phyloP scores from a whole-genome alignment of 2,797 vertebrate genomes.

The Ctenopoma kingsleyae region DNA sequence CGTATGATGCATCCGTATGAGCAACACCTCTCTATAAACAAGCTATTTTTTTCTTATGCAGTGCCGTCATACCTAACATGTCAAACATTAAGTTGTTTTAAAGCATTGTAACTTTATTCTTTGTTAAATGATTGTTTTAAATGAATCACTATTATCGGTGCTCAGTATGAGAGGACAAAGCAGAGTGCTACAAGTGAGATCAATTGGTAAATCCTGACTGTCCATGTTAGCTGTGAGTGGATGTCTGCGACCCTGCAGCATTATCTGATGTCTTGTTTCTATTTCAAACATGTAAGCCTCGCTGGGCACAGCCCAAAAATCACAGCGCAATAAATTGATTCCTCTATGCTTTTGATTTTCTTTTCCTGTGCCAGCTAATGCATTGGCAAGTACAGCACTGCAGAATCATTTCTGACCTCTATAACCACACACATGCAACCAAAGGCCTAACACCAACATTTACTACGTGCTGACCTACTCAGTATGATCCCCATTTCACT shows the following conservation, averaged over 20 bases:
- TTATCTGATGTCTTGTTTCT: constrained; percentile 71
- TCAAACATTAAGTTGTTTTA: constrained; percentile 7
- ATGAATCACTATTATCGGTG: constrained; percentile 20
- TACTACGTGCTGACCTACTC: constrained; percentile 40
- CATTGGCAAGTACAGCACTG: constrained; percentile 40
- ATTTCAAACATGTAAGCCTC: constrained; percentile 71
- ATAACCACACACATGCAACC: constrained; percentile 25
- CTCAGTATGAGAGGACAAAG: constrained; percentile 24
- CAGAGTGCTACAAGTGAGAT: constrained; percentile 50
- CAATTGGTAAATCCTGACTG: constrained; percentile 62
- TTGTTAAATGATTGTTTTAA: constrained; percentile 25
- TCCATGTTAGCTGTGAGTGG: constrained; percentile 30
- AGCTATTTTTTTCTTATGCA: constrained; percentile 20
- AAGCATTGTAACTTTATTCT: not conserved
- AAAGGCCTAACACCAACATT: constrained; percentile 32
- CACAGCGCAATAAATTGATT: constrained; percentile 71
- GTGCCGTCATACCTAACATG: constrained; percentile 5
- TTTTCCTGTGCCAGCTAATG: constrained; percentile 64
- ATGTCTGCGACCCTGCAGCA: constrained; percentile 67
- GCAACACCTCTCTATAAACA: constrained; percentile 8
- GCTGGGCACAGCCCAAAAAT: constrained; percentile 50
- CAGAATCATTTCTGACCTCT: constrained; percentile 42
- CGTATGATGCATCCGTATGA: constrained; percentile 34
- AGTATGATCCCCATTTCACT: constrained; percentile 13
- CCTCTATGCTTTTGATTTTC: constrained; percentile 70